Percentiles rank a stretch among this genome's conserved stretches.
These are phyloP conservation scores for Otus scops DNA, from an alignment of 2,797 vertebrate genomes.

Conservation along the genomic window DNA sequence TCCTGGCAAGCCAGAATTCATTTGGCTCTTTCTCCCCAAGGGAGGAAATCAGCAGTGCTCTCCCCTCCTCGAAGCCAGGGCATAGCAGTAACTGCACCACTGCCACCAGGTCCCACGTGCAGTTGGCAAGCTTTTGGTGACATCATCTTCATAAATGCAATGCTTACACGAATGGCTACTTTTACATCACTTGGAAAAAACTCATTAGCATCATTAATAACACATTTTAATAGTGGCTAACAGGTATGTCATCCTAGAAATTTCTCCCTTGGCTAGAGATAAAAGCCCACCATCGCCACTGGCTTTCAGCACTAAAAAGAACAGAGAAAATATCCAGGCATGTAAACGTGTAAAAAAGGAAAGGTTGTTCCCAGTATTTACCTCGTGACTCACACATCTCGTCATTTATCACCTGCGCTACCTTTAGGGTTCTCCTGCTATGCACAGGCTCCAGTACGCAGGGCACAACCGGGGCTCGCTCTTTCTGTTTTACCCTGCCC, in stretches of 20 bases:
- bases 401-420: not conserved
- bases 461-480: fast-evolving
- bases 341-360: not conserved
- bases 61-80: not conserved
- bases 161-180: slow-evolving; percentile 7
- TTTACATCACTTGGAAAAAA: slow-evolving; percentile 59
- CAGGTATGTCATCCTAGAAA: slow-evolving; percentile 1
- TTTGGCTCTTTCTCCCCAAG: not conserved
- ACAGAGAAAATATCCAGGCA: not conserved
- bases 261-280: slow-evolving; percentile 18
- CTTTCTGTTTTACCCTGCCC: not conserved
- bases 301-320: not conserved
- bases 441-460: not conserved
- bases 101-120: not conserved
- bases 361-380: not conserved
- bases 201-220: slow-evolving; percentile 48
- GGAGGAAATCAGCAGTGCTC: not conserved
- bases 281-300: slow-evolving; percentile 32
- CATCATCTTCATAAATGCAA: slow-evolving; percentile 55
- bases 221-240: slow-evolving; percentile 31
- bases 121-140: slow-evolving; percentile 39
- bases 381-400: not conserved
- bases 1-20: slow-evolving; percentile 1
- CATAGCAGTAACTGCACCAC: not conserved
- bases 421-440: not conserved